These are phyloP conservation scores for Plusia festucae DNA, from an alignment of 2,888 invertebrate genomes.

Conservation along the genomic window DNA sequence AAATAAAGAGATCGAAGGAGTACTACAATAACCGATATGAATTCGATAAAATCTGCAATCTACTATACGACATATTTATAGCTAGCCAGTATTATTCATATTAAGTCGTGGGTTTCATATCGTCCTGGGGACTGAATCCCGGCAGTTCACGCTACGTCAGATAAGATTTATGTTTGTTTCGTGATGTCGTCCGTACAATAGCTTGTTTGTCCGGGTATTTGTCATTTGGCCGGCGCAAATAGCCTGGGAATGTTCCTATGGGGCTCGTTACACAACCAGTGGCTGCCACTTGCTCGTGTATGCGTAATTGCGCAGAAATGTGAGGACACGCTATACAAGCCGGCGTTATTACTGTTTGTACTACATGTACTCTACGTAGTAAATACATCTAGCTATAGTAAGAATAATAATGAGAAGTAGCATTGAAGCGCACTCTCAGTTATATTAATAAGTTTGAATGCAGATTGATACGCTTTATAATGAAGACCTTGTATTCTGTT, in stretches of 20 bases:
- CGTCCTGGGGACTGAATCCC: conserved; percentile 45
- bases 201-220: conserved; percentile 69
- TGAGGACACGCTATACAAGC: conserved; percentile 32
- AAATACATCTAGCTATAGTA: conserved; percentile 1
- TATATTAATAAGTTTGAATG: conserved; percentile 6
- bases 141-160: conserved; percentile 36
- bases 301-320: conserved; percentile 50
- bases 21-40: conserved; percentile 46
- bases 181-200: conserved; percentile 51
- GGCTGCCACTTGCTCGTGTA: conserved; percentile 39
- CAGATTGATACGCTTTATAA: not conserved
- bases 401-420: conserved; percentile 23
- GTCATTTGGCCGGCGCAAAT: conserved; percentile 60
- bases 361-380: conserved; percentile 14
- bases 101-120: conserved; percentile 44
- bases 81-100: conserved; percentile 43
- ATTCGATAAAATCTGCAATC: conserved; percentile 50
- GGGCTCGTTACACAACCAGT: conserved; percentile 41
- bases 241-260: conserved; percentile 43
- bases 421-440: conserved; percentile 17
- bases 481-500: not conserved
- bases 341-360: conserved; percentile 46
- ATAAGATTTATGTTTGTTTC: conserved; percentile 67
- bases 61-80: conserved; percentile 43
- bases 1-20: conserved; percentile 39